Conservation (phyloP, 2,113 vertebrate genomes). For the Sakesphorus luctuosus region DNA sequence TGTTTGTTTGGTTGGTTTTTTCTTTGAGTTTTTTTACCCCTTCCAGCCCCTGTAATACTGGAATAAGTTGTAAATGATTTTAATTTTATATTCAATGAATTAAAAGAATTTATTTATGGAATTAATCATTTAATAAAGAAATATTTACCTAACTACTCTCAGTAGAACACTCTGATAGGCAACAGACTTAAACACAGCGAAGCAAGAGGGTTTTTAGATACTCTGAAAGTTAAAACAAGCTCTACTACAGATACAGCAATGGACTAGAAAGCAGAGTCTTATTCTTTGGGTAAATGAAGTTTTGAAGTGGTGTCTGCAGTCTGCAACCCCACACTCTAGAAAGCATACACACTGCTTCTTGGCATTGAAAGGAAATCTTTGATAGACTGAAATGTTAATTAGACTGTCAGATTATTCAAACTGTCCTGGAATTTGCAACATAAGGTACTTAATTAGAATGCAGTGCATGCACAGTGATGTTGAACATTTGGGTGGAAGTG, state of each 20-base stretch:
- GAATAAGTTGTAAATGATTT: conserved; percentile 99
- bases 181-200: not conserved
- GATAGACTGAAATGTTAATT: conserved; percentile 32
- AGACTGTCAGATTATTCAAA: conserved; percentile 20
- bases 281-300: not conserved
- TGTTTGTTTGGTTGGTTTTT: conserved; percentile 44
- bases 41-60: conserved; percentile 89
- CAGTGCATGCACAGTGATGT: not conserved
- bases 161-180: not conserved
- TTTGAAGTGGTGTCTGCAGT: not conserved
- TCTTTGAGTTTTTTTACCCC: conserved; percentile 80
- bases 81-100: conserved; percentile 99
- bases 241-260: not conserved
- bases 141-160: conserved; percentile 80
- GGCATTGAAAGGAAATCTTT: not conserved
- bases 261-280: not conserved
- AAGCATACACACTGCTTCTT: not conserved
- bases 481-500: not conserved
- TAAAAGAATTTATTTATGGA: conserved; percentile 99
- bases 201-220: not conserved
- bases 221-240: not conserved
- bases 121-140: conserved; percentile 89
- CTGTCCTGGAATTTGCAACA: conserved; percentile 18
- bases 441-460: conserved; percentile 51
- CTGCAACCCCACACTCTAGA: not conserved